Evolutionary conservation across 2,797 vertebrate genomes (phyloP).

Genomic region (Phoebastria nigripes): DNA sequence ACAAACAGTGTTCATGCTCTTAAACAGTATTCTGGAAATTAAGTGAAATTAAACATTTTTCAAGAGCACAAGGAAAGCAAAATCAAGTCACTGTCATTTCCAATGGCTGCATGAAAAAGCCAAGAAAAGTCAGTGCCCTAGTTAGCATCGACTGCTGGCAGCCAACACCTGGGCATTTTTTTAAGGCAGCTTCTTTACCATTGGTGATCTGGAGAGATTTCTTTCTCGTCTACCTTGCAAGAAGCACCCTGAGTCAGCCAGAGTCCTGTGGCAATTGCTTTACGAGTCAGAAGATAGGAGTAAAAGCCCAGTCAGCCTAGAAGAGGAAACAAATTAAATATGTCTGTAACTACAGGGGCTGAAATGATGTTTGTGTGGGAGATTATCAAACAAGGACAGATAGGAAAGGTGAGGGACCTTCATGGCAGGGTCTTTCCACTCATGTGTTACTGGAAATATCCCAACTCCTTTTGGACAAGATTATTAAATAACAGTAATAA

Average conservation of each 20-base stretch:
- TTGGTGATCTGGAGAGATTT: neutral
- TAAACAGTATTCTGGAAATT: neutral
- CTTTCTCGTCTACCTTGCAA: neutral
- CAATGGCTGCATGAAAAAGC: neutral
- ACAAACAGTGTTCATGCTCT: neutral
- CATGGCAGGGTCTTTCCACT: neutral
- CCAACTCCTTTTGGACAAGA: neutral
- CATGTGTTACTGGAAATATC: neutral
- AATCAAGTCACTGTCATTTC: neutral
- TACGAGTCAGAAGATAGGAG: neutral
- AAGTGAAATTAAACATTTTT: neutral
- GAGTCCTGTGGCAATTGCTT: neutral
- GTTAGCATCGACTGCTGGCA: neutral
- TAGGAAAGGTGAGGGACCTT: neutral
- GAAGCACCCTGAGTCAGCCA: neutral
- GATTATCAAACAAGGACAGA: neutral
- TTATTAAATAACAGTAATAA: neutral
- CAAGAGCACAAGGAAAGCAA: neutral
- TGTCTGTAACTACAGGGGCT: neutral
- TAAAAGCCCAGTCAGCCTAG: neutral
- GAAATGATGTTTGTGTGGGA: neutral
- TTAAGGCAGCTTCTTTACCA: neutral
- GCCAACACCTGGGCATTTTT: fast-evolving
- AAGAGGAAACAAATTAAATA: neutral
- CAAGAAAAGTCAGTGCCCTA: neutral